These are phyloP conservation scores for Pholis gunnellus DNA, from an alignment of 2,113 vertebrate species.

Conservation along the genomic window DNA sequence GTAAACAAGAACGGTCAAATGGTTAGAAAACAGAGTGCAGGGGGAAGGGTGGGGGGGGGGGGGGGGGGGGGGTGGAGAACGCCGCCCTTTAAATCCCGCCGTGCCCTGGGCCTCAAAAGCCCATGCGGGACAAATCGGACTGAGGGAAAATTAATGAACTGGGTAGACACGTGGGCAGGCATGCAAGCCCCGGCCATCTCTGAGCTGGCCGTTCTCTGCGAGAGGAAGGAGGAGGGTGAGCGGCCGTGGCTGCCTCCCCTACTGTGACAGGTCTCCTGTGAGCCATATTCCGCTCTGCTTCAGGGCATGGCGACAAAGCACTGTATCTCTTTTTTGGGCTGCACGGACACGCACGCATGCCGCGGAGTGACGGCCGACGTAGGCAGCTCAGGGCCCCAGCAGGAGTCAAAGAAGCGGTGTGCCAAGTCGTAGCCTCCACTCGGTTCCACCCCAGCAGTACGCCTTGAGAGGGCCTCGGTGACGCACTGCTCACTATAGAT, in stretches of 20 bases:
- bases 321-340: slow-evolving; percentile 26
- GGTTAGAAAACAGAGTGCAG: not conserved
- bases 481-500: slow-evolving; percentile 50
- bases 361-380: slow-evolving; percentile 30
- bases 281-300: slow-evolving; percentile 64
- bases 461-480: slow-evolving; percentile 48
- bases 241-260: slow-evolving; percentile 49
- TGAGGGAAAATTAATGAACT: slow-evolving; percentile 48
- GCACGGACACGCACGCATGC: slow-evolving; percentile 18
- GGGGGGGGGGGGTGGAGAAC: not conserved
- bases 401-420: slow-evolving; percentile 55
- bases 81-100: slow-evolving; percentile 27
- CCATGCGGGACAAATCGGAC: slow-evolving; percentile 32
- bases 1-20: not conserved
- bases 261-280: slow-evolving; percentile 69
- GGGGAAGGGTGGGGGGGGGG: no score
- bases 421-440: slow-evolving; percentile 59
- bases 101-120: slow-evolving; percentile 36
- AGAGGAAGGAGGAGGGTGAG: slow-evolving; percentile 32
- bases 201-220: slow-evolving; percentile 1
- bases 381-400: slow-evolving; percentile 56
- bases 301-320: slow-evolving; percentile 46
- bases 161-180: slow-evolving; percentile 47
- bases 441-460: slow-evolving; percentile 51
- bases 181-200: not conserved